Conservation (phyloP, 2,888 invertebrate genomes). For the Perithous albicinctus region DNA sequence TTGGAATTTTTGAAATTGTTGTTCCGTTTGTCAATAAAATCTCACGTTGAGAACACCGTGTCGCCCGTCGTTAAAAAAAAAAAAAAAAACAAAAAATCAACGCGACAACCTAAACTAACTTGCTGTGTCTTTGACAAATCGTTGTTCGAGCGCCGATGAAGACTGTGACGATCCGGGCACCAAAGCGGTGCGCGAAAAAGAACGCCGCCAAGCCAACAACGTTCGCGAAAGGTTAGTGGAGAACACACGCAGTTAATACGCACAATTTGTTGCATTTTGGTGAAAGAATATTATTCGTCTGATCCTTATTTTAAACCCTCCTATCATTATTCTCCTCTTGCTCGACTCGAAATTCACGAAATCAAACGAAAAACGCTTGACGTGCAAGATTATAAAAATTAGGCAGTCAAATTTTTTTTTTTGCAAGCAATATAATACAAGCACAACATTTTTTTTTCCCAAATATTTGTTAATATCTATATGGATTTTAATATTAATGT, state of each 20-base stretch:
- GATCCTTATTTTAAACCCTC: not conserved
- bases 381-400: too few species aligned
- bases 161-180: slow-evolving; percentile 93
- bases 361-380: too few species aligned
- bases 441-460: too few species aligned
- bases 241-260: slow-evolving; percentile 82
- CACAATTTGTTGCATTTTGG: slow-evolving; percentile 79
- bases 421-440: too few species aligned
- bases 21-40: slow-evolving; percentile 51
- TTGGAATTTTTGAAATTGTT: slow-evolving; percentile 30
- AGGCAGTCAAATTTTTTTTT: too few species aligned
- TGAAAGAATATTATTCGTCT: slow-evolving; percentile 71
- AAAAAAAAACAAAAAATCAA: too few species aligned
- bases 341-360: too few species aligned
- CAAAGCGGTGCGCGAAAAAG: slow-evolving; percentile 97
- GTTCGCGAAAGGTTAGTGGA: slow-evolving; percentile 95
- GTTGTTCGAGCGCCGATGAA: slow-evolving; percentile 94
- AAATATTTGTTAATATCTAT: too few species aligned
- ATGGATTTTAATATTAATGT: too few species aligned
- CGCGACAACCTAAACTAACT: slow-evolving; percentile 78
- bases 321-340: not conserved
- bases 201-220: slow-evolving; percentile 98
- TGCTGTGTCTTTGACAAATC: slow-evolving; percentile 84
- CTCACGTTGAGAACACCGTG: slow-evolving; percentile 67
- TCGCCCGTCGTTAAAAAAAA: slow-evolving; percentile 49